Conservation (phyloP, 2,797 vertebrate genomes). For the Amblyopsis hoosieri region DNA sequence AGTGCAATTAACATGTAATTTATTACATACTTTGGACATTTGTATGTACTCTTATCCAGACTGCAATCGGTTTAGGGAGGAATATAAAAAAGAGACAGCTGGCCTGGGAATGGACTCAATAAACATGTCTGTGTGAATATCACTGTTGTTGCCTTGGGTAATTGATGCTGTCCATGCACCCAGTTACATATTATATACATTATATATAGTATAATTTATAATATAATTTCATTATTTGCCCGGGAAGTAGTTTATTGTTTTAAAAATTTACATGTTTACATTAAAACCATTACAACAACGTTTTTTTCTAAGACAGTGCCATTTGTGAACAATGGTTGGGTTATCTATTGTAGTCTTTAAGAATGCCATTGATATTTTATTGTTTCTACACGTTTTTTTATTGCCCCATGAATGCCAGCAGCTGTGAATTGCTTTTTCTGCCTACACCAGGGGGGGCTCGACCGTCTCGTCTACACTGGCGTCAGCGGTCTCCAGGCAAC, state of each 20-base stretch:
- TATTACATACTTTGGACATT: neutral
- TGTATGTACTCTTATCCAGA: neutral
- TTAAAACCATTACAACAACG: too few relatives aligned
- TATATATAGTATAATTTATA: too few relatives aligned
- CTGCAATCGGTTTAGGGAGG: neutral
- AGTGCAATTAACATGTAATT: neutral
- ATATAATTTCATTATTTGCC: too few relatives aligned
- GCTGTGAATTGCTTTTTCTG: conserved; percentile 6
- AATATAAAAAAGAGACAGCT: conserved; percentile 2
- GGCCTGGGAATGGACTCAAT: neutral
- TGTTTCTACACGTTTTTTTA: too few relatives aligned
- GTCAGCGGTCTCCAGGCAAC: conserved; percentile 81
- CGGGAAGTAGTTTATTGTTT: too few relatives aligned
- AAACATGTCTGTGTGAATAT: neutral
- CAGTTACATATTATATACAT: too few relatives aligned
- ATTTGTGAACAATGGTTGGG: too few relatives aligned
- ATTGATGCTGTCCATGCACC: neutral
- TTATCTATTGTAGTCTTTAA: conserved; percentile 6
- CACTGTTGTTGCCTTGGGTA: neutral
- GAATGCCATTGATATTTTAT: conserved; percentile 14
- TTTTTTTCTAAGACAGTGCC: too few relatives aligned
- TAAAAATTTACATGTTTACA: too few relatives aligned
- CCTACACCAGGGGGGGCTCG: conserved; percentile 64
- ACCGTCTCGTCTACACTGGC: conserved; percentile 49
- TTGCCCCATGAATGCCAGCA: too few relatives aligned